Conservation (phyloP, 2,888 invertebrate genomes). For the Resseliella maxima region DNA sequence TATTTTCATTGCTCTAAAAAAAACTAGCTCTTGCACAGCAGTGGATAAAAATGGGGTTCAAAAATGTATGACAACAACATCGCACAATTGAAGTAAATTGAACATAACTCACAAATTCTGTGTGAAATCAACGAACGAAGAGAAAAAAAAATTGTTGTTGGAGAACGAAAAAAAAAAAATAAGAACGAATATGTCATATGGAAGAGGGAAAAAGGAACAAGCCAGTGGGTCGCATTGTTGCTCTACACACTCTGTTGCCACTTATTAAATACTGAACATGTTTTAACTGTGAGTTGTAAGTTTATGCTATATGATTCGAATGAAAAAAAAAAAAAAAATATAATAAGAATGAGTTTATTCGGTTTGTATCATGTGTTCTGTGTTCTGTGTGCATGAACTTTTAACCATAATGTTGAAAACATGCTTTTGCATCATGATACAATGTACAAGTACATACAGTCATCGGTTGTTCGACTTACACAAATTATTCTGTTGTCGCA, state of each 20-base stretch:
- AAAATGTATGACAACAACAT: slow-evolving; percentile 10
- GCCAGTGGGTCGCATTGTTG: slow-evolving; percentile 16
- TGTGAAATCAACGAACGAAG: neutral
- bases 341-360: too few relatives aligned
- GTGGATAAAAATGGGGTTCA: neutral
- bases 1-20: neutral
- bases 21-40: neutral
- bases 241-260: neutral
- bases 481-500: slow-evolving; percentile 37
- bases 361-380: neutral
- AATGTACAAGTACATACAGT: neutral
- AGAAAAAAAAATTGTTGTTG: neutral
- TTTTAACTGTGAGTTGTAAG: too few relatives aligned
- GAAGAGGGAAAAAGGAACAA: slow-evolving; percentile 24
- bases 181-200: neutral
- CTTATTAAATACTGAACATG: slow-evolving; percentile 22
- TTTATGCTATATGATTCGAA: too few relatives aligned
- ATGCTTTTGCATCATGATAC: neutral
- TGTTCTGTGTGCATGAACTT: slow-evolving; percentile 35
- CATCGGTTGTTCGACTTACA: neutral
- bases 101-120: slow-evolving; percentile 25
- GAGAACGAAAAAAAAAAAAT: neutral
- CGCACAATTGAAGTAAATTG: slow-evolving; percentile 5
- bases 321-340: too few relatives aligned
- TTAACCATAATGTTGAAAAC: neutral